Evolutionary conservation across 2,113 vertebrate species (phyloP).

Genomic region (Nyctibius bracteatus): DNA sequence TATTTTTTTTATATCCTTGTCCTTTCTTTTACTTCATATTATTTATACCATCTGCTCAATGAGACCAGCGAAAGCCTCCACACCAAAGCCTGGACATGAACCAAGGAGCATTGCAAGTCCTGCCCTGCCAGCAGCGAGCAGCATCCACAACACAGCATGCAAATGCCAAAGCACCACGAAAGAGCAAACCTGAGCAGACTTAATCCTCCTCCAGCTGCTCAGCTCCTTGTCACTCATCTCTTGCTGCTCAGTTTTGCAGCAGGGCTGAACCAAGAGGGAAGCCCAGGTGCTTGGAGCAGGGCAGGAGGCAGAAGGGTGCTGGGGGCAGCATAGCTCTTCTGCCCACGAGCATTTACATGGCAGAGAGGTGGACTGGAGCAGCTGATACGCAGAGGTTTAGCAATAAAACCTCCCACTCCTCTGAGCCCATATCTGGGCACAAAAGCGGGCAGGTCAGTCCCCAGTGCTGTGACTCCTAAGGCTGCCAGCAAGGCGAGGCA

Average conservation of each 20-base stretch:
- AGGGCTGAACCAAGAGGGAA: background rate
- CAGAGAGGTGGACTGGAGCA: background rate
- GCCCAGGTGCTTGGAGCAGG: background rate
- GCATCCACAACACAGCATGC: background rate
- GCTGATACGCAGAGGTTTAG: background rate
- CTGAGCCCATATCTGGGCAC: rapidly evolving
- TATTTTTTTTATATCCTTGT: background rate
- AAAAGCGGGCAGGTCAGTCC: background rate
- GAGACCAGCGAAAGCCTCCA: background rate
- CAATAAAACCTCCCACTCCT: background rate
- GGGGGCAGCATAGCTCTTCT: rapidly evolving
- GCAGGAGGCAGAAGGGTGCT: background rate
- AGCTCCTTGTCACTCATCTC: background rate
- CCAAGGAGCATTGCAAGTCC: background rate
- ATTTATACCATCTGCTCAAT: background rate
- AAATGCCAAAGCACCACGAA: background rate
- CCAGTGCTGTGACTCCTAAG: background rate
- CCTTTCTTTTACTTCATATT: background rate
- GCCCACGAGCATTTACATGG: background rate
- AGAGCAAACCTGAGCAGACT: background rate
- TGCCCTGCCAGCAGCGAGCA: background rate
- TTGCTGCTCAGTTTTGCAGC: background rate
- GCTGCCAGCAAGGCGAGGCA: background rate
- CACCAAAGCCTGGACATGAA: background rate
- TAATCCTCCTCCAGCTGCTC: conserved; percentile 6